Percentiles rank a stretch among this genome's conserved stretches.
Evolutionary conservation across 2,888 invertebrate genomes (phyloP).

Genomic region (Oxystoma pomonae): DNA sequence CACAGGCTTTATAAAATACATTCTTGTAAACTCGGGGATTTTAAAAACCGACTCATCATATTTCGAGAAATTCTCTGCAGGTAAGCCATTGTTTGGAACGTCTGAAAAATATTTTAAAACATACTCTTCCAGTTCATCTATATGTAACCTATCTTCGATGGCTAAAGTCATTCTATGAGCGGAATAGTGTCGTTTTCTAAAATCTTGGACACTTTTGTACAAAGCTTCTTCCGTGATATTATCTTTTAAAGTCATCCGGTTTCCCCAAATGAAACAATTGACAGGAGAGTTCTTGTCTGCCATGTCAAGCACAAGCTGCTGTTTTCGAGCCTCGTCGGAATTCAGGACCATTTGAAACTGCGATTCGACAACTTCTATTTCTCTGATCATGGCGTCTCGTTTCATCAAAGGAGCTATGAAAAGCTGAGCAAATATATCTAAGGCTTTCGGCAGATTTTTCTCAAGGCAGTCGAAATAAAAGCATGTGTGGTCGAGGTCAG

Average conservation of each 20-base stretch:
- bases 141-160: slow-evolving; percentile 63
- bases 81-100: slow-evolving; percentile 63
- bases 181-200: slow-evolving; percentile 74
- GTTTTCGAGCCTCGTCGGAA: slow-evolving; percentile 69
- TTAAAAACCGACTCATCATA: slow-evolving; percentile 55
- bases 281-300: slow-evolving; percentile 68
- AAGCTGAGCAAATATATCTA: slow-evolving; percentile 87
- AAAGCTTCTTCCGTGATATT: slow-evolving; percentile 63
- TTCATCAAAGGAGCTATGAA: slow-evolving; percentile 83
- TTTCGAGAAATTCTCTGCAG: slow-evolving; percentile 57
- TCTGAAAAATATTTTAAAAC: slow-evolving; percentile 62
- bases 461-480: slow-evolving; percentile 88
- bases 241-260: slow-evolving; percentile 67
- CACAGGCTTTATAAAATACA: slow-evolving; percentile 72
- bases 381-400: slow-evolving; percentile 79
- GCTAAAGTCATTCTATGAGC: slow-evolving; percentile 86
- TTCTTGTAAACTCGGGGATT: slow-evolving; percentile 59
- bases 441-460: slow-evolving; percentile 66
- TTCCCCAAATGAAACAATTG: slow-evolving; percentile 84
- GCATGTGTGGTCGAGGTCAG: slow-evolving; percentile 81
- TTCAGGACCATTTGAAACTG: slow-evolving; percentile 81
- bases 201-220: slow-evolving; percentile 67
- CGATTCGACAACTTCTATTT: slow-evolving; percentile 84
- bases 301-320: slow-evolving; percentile 69
- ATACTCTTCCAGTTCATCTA: slow-evolving; percentile 61